These are phyloP conservation scores for Holothuria glaberrima DNA, from an alignment of 35 echinoderm and acorn worm species.

Conservation along the genomic window DNA sequence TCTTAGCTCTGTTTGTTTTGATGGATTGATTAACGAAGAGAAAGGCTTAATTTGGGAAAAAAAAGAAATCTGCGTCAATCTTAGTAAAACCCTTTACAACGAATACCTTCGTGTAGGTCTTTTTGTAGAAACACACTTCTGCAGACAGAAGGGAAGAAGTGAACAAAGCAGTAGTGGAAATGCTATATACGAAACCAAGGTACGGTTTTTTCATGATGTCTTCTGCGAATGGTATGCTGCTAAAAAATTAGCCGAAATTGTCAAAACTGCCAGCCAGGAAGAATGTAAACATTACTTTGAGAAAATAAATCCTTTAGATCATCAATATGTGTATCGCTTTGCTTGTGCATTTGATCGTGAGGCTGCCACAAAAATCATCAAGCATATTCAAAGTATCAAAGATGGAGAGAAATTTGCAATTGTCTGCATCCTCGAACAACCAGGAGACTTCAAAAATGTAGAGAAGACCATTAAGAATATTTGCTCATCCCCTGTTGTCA, in stretches of 20 bases:
- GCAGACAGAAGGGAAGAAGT: too few relatives aligned
- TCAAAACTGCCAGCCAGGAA: neutral
- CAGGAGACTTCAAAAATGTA: neutral
- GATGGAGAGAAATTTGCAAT: conserved; percentile 42
- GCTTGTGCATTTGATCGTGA: neutral
- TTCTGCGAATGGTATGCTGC: conserved; percentile 51
- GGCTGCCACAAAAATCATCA: neutral
- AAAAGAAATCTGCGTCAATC: neutral
- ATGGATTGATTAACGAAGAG: neutral
- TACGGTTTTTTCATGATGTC: conserved; percentile 7
- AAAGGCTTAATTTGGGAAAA: neutral
- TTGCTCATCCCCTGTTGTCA: too few relatives aligned
- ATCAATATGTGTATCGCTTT: conserved; percentile 35
- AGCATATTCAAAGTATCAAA: neutral
- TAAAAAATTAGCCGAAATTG: neutral
- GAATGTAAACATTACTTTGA: neutral
- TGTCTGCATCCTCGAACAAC: conserved; percentile 11
- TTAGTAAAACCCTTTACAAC: neutral
- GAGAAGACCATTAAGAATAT: too few relatives aligned
- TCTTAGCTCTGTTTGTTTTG: too few relatives aligned
- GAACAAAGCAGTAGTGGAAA: neutral
- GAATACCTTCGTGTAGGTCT: neutral
- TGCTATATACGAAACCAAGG: neutral
- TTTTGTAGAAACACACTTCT: neutral
- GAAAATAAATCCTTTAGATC: conserved; percentile 8